Conservation (phyloP, 2,113 vertebrate species). For the Hippocampus mohnikei region DNA sequence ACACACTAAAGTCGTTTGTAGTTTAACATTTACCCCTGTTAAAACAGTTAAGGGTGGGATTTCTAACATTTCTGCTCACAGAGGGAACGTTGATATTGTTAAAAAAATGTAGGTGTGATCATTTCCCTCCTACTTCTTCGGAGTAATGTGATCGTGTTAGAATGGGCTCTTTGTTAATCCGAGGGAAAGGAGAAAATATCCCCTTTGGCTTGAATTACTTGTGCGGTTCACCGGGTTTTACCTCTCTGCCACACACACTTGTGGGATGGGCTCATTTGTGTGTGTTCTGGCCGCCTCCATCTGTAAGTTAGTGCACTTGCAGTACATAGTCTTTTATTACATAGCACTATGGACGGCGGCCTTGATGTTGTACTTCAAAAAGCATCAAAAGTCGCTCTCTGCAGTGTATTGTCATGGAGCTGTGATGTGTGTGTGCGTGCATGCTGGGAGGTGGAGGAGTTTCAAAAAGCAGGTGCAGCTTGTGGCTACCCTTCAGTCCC, state of each 20-base stretch:
- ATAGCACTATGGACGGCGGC: neutral
- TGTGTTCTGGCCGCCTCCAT: neutral
- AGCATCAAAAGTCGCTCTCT: constrained; percentile 1
- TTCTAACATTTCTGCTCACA: constrained; percentile 16
- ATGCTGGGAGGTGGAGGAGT: constrained; percentile 15
- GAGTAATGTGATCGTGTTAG: constrained; percentile 63
- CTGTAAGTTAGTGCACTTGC: neutral
- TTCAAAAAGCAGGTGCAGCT: constrained; percentile 28
- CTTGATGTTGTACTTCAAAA: constrained; percentile 1
- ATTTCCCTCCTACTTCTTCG: constrained; percentile 32
- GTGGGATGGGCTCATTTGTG: neutral
- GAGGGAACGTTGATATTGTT: constrained; percentile 27
- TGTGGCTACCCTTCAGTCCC: constrained; percentile 18
- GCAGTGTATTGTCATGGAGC: constrained; percentile 4
- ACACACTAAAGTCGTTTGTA: constrained; percentile 3
- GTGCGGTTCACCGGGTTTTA: constrained; percentile 37
- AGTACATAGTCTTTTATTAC: neutral
- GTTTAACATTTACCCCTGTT: constrained; percentile 40
- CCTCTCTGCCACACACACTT: constrained; percentile 9
- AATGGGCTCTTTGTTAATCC: constrained; percentile 67
- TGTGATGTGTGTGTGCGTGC: constrained; percentile 13
- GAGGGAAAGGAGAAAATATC: constrained; percentile 31
- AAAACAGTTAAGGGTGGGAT: constrained; percentile 25
- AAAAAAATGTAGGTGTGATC: constrained; percentile 49
- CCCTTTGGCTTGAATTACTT: constrained; percentile 47